phyloP scores from a whole-genome alignment of 2,113 vertebrate species.

The Papio anubis region DNA sequence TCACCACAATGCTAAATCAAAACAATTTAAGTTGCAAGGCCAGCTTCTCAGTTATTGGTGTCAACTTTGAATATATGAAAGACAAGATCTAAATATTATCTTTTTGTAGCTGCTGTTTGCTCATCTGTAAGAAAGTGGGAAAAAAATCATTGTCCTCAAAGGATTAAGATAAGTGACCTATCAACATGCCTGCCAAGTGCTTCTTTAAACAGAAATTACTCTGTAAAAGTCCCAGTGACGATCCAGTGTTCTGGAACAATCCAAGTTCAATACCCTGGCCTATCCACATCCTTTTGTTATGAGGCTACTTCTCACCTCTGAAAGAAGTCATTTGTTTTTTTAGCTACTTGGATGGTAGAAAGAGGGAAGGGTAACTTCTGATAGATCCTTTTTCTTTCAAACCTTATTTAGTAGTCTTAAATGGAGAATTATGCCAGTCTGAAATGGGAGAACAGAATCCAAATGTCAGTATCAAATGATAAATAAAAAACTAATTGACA shows the following conservation, averaged over 20 bases:
- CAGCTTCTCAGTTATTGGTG: constrained; percentile 28
- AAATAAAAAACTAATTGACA: not conserved
- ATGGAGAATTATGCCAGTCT: constrained; percentile 38
- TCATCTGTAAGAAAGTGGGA: constrained; percentile 59
- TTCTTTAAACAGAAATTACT: constrained; percentile 64
- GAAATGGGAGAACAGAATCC: not conserved
- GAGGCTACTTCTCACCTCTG: constrained; percentile 41
- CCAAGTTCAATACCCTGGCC: constrained; percentile 10
- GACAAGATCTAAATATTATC: constrained; percentile 53
- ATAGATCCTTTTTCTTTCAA: constrained; percentile 41
- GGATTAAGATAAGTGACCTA: constrained; percentile 64
- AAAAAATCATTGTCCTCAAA: constrained; percentile 51
- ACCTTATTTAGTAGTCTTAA: constrained; percentile 24
- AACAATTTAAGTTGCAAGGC: constrained; percentile 43
- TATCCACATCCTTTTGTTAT: constrained; percentile 4
- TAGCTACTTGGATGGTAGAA: not conserved
- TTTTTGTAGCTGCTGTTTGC: constrained; percentile 53
- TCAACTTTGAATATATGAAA: constrained; percentile 51
- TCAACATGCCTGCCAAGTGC: constrained; percentile 60
- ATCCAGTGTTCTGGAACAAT: constrained; percentile 63
- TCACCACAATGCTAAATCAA: not conserved
- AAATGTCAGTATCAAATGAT: not conserved
- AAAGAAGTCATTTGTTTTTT: constrained; percentile 23
- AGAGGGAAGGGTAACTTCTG: constrained; percentile 2
- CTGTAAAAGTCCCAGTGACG: constrained; percentile 32